Base-by-base conservation (phyloP, 2,888 invertebrate species). In the Stratiomys singularior region DNA sequence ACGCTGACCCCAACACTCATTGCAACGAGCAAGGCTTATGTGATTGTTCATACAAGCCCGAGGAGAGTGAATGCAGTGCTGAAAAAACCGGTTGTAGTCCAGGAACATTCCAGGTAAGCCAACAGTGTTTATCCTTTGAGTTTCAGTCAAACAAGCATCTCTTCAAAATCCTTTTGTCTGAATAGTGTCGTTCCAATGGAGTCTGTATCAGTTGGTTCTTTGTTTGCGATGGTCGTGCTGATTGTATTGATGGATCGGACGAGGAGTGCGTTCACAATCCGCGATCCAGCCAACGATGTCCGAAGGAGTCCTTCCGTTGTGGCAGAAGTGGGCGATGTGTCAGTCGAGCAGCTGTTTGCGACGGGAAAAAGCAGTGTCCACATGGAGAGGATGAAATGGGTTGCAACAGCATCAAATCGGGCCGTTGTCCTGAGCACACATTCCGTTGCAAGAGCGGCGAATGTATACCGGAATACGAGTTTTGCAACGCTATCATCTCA, bases 201-300 rank as follows among this genome's bases (percentile, higher is more conserved):
- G 90, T 91, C 15, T 96, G 96, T 86, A 94, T 96, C 84, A 96
- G 95, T 82, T 96, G 96, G 96, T 96, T 95, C 89, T 96, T 96
- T 87, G 94, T 96, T 3, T 96, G 96, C 86, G 96, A 96, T 85
- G 85, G 87, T 15, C 91, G 94, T 81, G 90, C 91, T 80, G 95
- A 96, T 84, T 96, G 96, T 84, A 90, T 90, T 9, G 96, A 96
- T 83, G 95, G 94, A 23, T 95, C 95, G 0, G 96, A 96, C 85
- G 96, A 96, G 86, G 93, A 93, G 83, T 96, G 95, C 85, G 88
- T 89, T 83, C 90, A 89, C 79, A 86, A 85, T 81, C 82, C 83
- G 21, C 84, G 85, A 47, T 81, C 84, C 7, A 85, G 84, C 79
- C 85, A 85, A 80, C 88, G 90, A 72, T 93, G 94, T 83, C 93